A percentile compares a stretch with the other conserved stretches of the same genome.
These are phyloP conservation scores for Campaea margaritaria DNA, from an alignment of 2,888 invertebrate species.

Conservation along the genomic window DNA sequence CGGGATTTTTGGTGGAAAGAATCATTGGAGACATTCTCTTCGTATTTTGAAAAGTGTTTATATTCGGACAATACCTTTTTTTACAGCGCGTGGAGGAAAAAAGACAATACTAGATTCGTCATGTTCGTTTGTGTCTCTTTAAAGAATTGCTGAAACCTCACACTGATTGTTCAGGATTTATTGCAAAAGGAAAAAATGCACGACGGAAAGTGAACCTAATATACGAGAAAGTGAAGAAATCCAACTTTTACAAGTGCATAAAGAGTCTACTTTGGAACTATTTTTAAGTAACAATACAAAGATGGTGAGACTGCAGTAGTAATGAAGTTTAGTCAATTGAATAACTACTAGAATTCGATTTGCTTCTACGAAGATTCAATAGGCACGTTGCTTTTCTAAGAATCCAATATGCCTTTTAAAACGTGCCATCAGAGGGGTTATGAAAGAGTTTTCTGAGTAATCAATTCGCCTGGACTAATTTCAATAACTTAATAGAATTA, in stretches of 20 bases:
- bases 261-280: conserved; percentile 5
- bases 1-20: too few species aligned
- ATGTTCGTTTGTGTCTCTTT: too few species aligned
- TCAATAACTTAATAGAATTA: conserved; percentile 8
- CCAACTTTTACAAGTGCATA: conserved; percentile 6
- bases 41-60: background rate
- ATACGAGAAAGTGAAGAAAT: background rate
- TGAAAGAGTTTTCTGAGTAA: conserved; percentile 11
- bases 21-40: background rate
- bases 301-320: conserved; percentile 1
- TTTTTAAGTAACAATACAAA: background rate
- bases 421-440: conserved; percentile 3
- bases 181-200: background rate
- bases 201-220: background rate
- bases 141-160: too few species aligned
- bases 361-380: conserved; percentile 22
- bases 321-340: conserved; percentile 3
- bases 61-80: background rate
- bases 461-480: conserved; percentile 1
- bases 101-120: too few species aligned
- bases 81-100: too few species aligned
- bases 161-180: too few species aligned
- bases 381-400: conserved; percentile 6
- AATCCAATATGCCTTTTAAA: background rate
- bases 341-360: conserved; percentile 4